A percentile compares a stretch with the other conserved stretches of the same genome.
Conservation (phyloP, 2,888 invertebrate species). For the Tuberolachnus salignus region DNA sequence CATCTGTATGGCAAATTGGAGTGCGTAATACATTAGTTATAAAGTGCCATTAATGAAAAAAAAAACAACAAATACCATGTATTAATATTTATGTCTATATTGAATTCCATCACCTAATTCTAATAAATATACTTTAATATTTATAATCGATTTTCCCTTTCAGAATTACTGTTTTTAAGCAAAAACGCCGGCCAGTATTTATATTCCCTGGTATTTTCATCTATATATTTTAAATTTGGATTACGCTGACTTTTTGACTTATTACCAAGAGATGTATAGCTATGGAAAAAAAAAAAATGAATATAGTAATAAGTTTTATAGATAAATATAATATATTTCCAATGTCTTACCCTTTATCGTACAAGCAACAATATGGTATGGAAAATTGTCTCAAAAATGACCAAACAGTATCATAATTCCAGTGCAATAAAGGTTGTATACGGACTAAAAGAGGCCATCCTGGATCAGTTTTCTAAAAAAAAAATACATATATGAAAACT, state of each 20-base stretch:
- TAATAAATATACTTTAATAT: slow-evolving; percentile 7
- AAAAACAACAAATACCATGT: background rate
- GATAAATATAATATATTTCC: background rate
- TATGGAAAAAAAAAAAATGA: background rate
- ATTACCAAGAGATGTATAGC: slow-evolving; percentile 81
- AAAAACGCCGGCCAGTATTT: slow-evolving; percentile 77
- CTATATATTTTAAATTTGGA: slow-evolving; percentile 69
- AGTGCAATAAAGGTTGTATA: slow-evolving; percentile 88
- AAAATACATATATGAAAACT: background rate
- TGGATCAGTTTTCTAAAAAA: slow-evolving; percentile 76
- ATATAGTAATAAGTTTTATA: background rate
- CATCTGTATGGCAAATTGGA: slow-evolving; percentile 88
- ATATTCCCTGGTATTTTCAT: slow-evolving; percentile 63
- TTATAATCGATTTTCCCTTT: slow-evolving; percentile 67
- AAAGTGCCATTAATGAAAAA: slow-evolving; percentile 72
- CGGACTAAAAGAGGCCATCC: slow-evolving; percentile 91
- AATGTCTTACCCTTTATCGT: slow-evolving; percentile 77
- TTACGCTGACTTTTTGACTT: slow-evolving; percentile 80
- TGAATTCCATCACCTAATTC: slow-evolving; percentile 8
- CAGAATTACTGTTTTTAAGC: slow-evolving; percentile 68
- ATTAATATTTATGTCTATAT: slow-evolving; percentile 2
- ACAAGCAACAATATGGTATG: slow-evolving; percentile 89
- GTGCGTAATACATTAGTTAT: slow-evolving; percentile 78
- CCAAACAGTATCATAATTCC: slow-evolving; percentile 93
- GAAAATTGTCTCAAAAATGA: slow-evolving; percentile 76